Conservation (phyloP, 1,140 invertebrate species). For the Chrysopa pallens region DNA sequence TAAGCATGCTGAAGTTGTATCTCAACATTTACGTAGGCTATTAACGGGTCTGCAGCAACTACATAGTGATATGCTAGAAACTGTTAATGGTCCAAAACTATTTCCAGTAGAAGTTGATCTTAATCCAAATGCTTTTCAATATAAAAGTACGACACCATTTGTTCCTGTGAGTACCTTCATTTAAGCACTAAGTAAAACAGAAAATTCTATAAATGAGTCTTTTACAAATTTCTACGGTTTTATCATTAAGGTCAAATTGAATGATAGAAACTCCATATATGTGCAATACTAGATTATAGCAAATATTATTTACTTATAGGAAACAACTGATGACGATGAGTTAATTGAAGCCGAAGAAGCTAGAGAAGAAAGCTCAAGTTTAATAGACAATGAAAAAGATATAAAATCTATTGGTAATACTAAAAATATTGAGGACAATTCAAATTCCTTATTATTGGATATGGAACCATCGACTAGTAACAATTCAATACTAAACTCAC, state of each 20-base stretch:
- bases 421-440: neutral
- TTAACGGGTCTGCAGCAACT: slow-evolving; percentile 65
- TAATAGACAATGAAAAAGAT: neutral
- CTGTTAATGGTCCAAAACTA: slow-evolving; percentile 55
- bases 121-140: slow-evolving; percentile 77
- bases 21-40: slow-evolving; percentile 63
- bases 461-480: neutral
- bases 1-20: slow-evolving; percentile 92
- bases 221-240: no score
- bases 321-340: neutral
- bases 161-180: slow-evolving; percentile 17
- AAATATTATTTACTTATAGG: neutral
- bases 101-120: slow-evolving; percentile 97
- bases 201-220: neutral
- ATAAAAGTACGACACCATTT: slow-evolving; percentile 45
- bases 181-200: neutral
- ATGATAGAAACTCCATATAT: no score
- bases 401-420: no score
- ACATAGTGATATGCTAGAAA: slow-evolving; percentile 38
- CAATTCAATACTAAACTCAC: neutral
- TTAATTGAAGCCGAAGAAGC: neutral
- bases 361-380: neutral
- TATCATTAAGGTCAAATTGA: no score
- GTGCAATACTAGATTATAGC: no score
- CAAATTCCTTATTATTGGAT: neutral